These are phyloP conservation scores for Pygocentrus nattereri DNA, from an alignment of 2,797 vertebrate species.

Conservation along the genomic window DNA sequence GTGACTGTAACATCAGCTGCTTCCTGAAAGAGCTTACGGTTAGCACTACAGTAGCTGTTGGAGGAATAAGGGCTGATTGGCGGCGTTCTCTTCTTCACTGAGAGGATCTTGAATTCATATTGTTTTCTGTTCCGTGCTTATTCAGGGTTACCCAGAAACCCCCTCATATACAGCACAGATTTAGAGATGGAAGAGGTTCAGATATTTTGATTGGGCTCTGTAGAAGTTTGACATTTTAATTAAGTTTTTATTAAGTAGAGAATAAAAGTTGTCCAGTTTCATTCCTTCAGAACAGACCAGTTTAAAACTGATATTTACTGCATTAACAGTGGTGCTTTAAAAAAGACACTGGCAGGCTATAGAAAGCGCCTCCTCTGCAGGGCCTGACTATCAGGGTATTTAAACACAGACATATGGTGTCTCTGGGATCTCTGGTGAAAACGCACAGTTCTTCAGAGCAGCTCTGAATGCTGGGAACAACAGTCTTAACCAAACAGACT, in stretches of 20 bases:
- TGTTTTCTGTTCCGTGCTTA: background rate
- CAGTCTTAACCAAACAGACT: too few species aligned
- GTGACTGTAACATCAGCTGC: too few species aligned
- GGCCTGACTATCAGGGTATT: slow-evolving; percentile 17
- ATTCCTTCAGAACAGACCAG: background rate
- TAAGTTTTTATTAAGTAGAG: background rate
- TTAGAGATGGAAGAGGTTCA: too few species aligned
- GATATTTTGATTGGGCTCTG: too few species aligned
- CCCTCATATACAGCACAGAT: too few species aligned
- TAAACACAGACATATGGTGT: slow-evolving; percentile 4
- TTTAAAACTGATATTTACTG: slow-evolving; percentile 8
- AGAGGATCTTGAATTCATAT: background rate
- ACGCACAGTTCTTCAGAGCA: too few species aligned
- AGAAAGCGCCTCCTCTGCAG: background rate
- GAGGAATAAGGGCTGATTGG: background rate
- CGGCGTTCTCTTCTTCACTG: too few species aligned
- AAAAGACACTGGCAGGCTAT: slow-evolving; percentile 13
- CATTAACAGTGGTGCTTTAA: slow-evolving; percentile 5
- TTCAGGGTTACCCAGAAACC: background rate
- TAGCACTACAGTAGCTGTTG: background rate
- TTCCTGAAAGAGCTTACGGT: background rate
- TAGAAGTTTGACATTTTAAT: too few species aligned
- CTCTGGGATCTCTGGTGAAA: background rate
- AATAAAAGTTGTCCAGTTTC: too few species aligned
- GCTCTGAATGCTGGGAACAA: too few species aligned